These are phyloP conservation scores for Margarornis squamiger DNA, from an alignment of 2,797 vertebrate species.

Conservation along the genomic window DNA sequence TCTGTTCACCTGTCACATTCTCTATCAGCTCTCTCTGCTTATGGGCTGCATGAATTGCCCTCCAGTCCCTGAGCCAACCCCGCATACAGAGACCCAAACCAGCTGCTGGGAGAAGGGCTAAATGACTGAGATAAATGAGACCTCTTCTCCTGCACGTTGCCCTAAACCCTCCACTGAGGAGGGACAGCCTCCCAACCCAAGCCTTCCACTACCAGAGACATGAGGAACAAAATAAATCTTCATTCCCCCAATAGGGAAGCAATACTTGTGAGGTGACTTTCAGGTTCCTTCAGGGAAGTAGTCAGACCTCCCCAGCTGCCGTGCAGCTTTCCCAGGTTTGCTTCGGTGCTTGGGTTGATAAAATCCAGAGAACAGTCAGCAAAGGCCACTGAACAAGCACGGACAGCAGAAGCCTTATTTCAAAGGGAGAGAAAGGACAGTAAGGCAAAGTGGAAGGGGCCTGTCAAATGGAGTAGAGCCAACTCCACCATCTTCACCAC, in stretches of 20 bases:
- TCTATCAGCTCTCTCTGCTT: not conserved
- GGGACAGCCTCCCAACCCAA: not conserved
- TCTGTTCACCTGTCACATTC: not conserved
- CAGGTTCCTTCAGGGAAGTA: not conserved
- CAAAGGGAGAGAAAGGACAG: not conserved
- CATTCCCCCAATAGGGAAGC: not conserved
- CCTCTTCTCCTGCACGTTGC: not conserved
- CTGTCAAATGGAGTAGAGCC: not conserved
- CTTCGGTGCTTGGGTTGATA: not conserved
- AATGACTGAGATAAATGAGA: not conserved
- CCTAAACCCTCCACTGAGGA: not conserved
- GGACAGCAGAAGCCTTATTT: not conserved
- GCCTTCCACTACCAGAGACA: not conserved
- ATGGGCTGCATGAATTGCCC: not conserved
- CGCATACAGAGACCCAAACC: rapidly evolving
- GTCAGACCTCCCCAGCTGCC: not conserved
- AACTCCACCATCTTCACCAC: not conserved
- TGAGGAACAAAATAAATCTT: not conserved
- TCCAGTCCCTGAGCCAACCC: not conserved
- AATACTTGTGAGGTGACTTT: not conserved
- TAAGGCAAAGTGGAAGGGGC: not conserved
- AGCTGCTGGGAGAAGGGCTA: not conserved
- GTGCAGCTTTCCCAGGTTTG: rapidly evolving
- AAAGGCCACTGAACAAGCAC: not conserved
- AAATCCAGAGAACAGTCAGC: not conserved